These are phyloP conservation scores for Conus betulinus DNA, from an alignment of 1,140 invertebrate species.

Conservation along the genomic window DNA sequence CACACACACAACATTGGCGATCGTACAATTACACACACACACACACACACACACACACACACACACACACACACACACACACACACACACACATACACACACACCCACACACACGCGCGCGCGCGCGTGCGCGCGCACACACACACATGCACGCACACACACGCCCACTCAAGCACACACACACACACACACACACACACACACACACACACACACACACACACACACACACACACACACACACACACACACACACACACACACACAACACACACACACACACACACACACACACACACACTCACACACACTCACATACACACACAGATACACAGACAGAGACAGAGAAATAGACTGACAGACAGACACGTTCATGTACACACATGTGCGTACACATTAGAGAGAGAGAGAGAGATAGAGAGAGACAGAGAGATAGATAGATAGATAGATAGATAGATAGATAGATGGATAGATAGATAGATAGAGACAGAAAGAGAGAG, in stretches of 20 bases:
- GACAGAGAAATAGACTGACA: neutral
- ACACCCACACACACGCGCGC: neutral
- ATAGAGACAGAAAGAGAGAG: too few relatives aligned
- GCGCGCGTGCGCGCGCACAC: neutral
- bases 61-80: too few relatives aligned
- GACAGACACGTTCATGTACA: neutral
- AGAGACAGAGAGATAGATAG: too few relatives aligned
- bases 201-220: too few relatives aligned
- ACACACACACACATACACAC: neutral
- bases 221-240: too few relatives aligned
- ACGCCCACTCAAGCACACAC: neutral
- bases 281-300: neutral
- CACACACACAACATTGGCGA: too few relatives aligned
- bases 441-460: too few relatives aligned
- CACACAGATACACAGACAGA: too few relatives aligned
- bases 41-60: too few relatives aligned
- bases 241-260: constrained; percentile 9
- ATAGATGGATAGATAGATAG: too few relatives aligned
- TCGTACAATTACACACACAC: too few relatives aligned
- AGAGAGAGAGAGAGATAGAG: too few relatives aligned
- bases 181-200: neutral
- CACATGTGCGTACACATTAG: neutral
- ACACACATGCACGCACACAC: constrained; percentile 5
- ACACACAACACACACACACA: neutral
- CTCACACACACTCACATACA: neutral